These are phyloP conservation scores for Crotalus viridis DNA, from an alignment of 2,113 vertebrate genomes.

Conservation along the genomic window DNA sequence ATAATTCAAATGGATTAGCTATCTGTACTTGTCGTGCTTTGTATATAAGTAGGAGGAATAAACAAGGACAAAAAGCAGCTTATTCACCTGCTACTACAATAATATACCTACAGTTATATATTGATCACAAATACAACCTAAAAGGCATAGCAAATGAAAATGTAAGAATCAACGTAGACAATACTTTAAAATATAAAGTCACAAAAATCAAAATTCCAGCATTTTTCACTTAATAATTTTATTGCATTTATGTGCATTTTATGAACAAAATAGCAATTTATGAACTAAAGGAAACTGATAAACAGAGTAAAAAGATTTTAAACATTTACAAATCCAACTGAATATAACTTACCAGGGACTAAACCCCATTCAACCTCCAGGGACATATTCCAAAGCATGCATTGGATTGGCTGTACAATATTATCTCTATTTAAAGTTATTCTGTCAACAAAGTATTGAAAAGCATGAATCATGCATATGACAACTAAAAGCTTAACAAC, in stretches of 20 bases:
- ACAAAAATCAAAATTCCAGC: not conserved
- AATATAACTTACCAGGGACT: not conserved
- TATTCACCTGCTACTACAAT: not conserved
- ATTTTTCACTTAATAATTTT: not conserved
- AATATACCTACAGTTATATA: not conserved
- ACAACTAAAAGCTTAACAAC: not conserved
- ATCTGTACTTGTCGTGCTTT: not conserved
- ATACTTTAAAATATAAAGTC: not conserved
- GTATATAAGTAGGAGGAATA: not conserved
- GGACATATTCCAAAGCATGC: not conserved
- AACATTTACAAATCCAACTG: not conserved
- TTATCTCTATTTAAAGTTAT: not conserved
- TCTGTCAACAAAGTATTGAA: not conserved
- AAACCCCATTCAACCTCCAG: not conserved
- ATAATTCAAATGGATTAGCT: not conserved
- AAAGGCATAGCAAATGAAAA: not conserved
- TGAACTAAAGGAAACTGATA: constrained; percentile 6
- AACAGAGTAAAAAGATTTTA: not conserved
- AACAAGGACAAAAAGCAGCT: not conserved
- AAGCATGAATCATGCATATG: not conserved
- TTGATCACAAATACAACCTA: not conserved
- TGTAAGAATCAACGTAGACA: not conserved
- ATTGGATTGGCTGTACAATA: not conserved
- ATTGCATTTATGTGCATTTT: not conserved
- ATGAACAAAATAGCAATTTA: not conserved